A percentile compares a stretch with the other conserved stretches of the same genome.
These are phyloP conservation scores for Aythya baeri DNA, from an alignment of 2,113 vertebrate species.

Conservation along the genomic window DNA sequence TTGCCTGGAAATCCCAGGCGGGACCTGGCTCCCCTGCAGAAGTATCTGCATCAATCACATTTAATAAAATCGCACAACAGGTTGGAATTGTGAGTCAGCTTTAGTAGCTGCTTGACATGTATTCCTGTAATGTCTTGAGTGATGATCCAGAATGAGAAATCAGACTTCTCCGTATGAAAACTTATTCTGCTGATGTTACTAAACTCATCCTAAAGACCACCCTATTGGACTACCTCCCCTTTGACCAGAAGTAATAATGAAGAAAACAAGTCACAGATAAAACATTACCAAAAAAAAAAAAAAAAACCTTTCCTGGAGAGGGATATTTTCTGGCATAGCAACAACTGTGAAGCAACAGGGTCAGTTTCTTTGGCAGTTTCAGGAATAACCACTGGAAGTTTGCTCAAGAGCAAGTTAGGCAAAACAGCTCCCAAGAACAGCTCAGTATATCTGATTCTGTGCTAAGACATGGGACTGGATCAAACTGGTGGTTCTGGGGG, in stretches of 20 bases:
- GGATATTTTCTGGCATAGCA: not conserved
- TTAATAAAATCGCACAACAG: not conserved
- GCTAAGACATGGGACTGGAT: not conserved
- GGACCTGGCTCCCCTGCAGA: not conserved
- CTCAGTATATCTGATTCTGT: not conserved
- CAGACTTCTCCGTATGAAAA: not conserved
- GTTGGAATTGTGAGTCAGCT: not conserved
- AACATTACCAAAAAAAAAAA: not conserved
- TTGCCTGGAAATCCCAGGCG: not conserved
- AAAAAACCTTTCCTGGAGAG: not conserved
- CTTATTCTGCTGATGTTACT: not conserved
- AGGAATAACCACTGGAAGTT: not conserved
- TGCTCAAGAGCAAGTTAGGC: not conserved
- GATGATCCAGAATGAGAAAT: not conserved
- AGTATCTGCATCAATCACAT: not conserved
- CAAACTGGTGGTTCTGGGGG: not conserved
- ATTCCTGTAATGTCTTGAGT: not conserved
- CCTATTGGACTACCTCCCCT: not conserved
- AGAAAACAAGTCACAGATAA: not conserved
- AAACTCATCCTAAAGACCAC: not conserved
- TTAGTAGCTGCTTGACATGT: not conserved
- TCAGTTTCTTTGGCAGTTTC: not conserved
- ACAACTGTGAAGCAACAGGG: not conserved
- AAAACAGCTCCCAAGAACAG: not conserved
- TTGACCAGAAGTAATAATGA: not conserved